Evolutionary conservation across 1,140 invertebrate species (phyloP), one percentile per base, ranked within the genome.

Genomic region (Cyrtorhinus lividipennis): DNA sequence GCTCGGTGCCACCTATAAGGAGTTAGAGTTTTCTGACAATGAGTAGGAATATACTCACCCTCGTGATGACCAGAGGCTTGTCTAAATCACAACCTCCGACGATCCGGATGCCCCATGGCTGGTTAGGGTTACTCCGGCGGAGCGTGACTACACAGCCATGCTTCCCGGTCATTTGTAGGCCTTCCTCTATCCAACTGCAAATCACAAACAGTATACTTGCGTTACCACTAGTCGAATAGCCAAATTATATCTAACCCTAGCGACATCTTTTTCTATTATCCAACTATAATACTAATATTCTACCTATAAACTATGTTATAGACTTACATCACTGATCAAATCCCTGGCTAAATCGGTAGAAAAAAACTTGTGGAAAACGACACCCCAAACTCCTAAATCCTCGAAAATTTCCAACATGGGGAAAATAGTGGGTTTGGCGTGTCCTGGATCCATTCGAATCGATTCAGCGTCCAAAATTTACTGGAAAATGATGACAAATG

Each of bases 41-140:
- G 30, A 38, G 30, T 38, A 38, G 5, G 30, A 38, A 15, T 38
- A 38, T 38, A 38, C 30, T 38, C 82, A 95, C 92, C 83, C 87
- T 87, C 68, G 91, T 92, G 72, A 96, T 83, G 71, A 91, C 84
- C 68, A 96, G 81, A 61, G 91, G 87, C n/a, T 87, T 85, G 68
- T 84, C 83, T 68, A 93, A 80, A 80, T 95, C 92, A 66, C 83
- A 81, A 65, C 92, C 92, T 68, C 92, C 92, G 66, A 91, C 88
- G 63, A 95, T 80, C 67, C 92, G 83, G 69, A 95, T 88, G 57
- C 92, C 92, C 92, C 92, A 96, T 67, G 88, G 86, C 67, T 83
- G 84, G 67, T 80, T 79, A 66, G 80, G 79, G 67, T 82, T 82
- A 69, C 88, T 85, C 68, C 92, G 81, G 69, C 80, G 80, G 70